Evolutionary conservation across 2,113 vertebrate species (phyloP).

Genomic region (Micronisus gabar): DNA sequence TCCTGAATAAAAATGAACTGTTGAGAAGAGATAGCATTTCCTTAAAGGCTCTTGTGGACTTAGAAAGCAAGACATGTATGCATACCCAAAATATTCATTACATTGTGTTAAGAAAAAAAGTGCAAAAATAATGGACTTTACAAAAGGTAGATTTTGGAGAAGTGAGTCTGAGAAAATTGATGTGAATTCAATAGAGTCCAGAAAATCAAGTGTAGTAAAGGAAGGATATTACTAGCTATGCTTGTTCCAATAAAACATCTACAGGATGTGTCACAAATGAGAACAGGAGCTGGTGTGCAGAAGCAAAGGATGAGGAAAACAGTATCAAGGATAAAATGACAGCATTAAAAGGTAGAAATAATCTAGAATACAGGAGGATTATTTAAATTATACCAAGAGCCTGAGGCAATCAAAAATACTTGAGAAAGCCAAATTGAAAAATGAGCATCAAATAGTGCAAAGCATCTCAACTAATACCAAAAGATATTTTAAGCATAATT

Average conservation of each 20-base stretch:
- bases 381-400: slow-evolving; percentile 55
- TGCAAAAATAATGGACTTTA: neutral
- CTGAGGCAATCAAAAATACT: slow-evolving; percentile 63
- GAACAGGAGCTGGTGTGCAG: neutral
- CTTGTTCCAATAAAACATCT: slow-evolving; percentile 27
- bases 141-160: neutral
- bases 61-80: neutral
- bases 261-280: slow-evolving; percentile 9
- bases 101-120: neutral
- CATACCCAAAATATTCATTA: neutral
- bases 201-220: slow-evolving; percentile 32
- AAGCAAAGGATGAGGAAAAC: slow-evolving; percentile 37
- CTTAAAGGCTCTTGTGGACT: neutral
- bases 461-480: slow-evolving; percentile 61
- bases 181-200: slow-evolving; percentile 22
- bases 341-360: slow-evolving; percentile 17
- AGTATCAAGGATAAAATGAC: slow-evolving; percentile 22
- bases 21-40: neutral
- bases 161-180: neutral
- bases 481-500: slow-evolving; percentile 69
- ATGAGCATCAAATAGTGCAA: slow-evolving; percentile 51
- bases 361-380: slow-evolving; percentile 39
- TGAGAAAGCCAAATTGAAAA: slow-evolving; percentile 61
- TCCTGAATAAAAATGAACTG: slow-evolving; percentile 1
- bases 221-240: neutral